Base-by-base conservation (phyloP, 2,888 invertebrate genomes). In the Acronicta leporina region DNA sequence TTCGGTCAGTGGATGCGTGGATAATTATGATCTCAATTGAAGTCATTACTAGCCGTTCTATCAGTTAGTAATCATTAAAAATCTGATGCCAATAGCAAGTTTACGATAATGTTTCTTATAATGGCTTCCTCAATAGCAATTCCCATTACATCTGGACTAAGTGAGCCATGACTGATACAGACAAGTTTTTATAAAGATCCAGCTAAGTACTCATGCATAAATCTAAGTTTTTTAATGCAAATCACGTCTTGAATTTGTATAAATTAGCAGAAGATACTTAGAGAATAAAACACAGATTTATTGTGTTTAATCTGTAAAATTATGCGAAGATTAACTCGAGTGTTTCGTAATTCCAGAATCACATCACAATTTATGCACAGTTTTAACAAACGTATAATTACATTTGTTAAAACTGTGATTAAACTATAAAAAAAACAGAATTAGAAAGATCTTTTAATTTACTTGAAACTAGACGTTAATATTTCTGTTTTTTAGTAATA, bases 91-190 rank as follows among this genome's bases (percentile, higher is more conserved):
- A 52, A 65, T 60, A 35, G 46, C 25, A 64, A 56, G 42, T 64
- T 72, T 50, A 58, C n/a, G 43, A 61, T 56, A 35, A 65, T 60
- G 47, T 42, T 52, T 59, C 58, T 45, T 27, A 13, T 66, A 69
- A 76, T 75, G 38, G 47, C 54, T 76, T 74, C 77, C 77, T 76
- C 58, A 54, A 58, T 61, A 52, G 42, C 47, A 46, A 56, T 41
- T 45, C 49, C 10, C 51, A 67, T 70, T 64, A 52, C 33, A 72
- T 13, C 67, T 55, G 73, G 45, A 30, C 47, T 48, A 57, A 66
- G 48, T 63, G 56, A 75, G 44, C 61, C 73, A 47, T 65, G 54
- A 54, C 60, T 65, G 61, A 73, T 73, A 42, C 46, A 42, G 27
- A 70, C 43, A 15, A 25, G 55, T 71, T 72, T 60, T 72, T 73